Evolutionary conservation across 2,113 vertebrate genomes (phyloP), one percentile per base, ranked within the genome.

Genomic region (Mormyrus iriodes): DNA sequence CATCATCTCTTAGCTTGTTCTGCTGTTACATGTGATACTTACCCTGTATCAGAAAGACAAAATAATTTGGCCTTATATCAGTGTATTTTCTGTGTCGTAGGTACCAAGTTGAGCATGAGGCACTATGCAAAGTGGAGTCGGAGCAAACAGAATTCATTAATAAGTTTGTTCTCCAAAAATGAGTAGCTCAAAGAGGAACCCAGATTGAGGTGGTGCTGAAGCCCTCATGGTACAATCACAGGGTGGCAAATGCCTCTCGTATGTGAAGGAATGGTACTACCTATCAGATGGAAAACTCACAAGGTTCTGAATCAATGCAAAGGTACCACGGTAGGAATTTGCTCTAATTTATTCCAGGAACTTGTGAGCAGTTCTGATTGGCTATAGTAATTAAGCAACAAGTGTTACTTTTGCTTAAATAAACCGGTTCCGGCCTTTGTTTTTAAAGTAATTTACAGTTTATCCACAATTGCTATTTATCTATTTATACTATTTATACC

Each of bases 121-220:
- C 98, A 1, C 94, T 99, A 19, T 98, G 97, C 92, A 99, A 98
- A 94, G 97, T 97, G 51, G 98, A 99, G 95, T 97, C 97, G 0
- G 98, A 99, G 94, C 98, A 99, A 95, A 98, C 97, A 0, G 98
- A 99, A 93, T 99, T 99, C 94, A 99, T 99, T 1, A 97, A 99
- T 95, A 98, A 99, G 92, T 99, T 99, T 92, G 98, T 98, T 92
- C 97, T 99, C 88, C 98, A 99, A 95, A 99, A 96, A 91, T 97
- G 88, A 95, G 9, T 19, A 0, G 0, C 2, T n/a, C 82, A 44
- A 46, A 42, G 73, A 79, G 17, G 73, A 10, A 69, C 61, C 10
- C 27, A 69, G 31, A n/a, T 69, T 31, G n/a, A 69, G 27, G 61
- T 4, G 13, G 61, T 69, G 27, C 61, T 69, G 27, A 13, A 69